These are phyloP conservation scores for Hypercompe scribonia DNA, from an alignment of 2,888 invertebrate genomes.

Conservation along the genomic window DNA sequence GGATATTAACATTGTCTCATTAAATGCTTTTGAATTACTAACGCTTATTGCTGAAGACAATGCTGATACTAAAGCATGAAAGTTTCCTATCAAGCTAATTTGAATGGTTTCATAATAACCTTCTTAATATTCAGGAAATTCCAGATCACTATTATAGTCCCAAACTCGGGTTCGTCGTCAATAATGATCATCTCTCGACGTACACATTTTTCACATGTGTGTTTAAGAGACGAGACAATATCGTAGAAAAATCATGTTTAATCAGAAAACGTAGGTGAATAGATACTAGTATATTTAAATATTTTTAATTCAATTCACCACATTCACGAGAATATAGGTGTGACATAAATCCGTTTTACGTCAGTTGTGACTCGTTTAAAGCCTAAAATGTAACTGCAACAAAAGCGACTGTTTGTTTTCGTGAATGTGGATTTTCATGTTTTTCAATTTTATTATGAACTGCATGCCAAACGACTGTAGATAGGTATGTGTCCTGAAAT, in stretches of 20 bases:
- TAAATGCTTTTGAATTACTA: conserved; percentile 59
- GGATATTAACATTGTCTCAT: conserved; percentile 53
- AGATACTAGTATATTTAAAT: conserved; percentile 64
- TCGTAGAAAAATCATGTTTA: conserved; percentile 62
- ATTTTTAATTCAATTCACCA: conserved; percentile 53
- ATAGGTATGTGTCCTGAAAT: conserved; percentile 49
- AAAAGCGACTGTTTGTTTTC: conserved; percentile 46
- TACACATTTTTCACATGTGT: conserved; percentile 64
- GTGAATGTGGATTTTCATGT: conserved; percentile 62
- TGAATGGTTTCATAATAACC: conserved; percentile 62
- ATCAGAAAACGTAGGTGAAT: conserved; percentile 81
- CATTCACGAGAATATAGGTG: conserved; percentile 60
- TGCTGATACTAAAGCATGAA: conserved; percentile 69
- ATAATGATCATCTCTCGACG: conserved; percentile 64
- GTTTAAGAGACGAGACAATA: conserved; percentile 63
- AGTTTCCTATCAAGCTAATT: conserved; percentile 30
- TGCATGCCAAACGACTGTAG: background rate
- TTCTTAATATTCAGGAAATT: conserved; percentile 80
- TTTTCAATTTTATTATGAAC: conserved; percentile 65
- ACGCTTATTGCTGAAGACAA: conserved; percentile 71
- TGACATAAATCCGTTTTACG: background rate
- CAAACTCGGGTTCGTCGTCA: conserved; percentile 78
- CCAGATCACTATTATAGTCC: conserved; percentile 71
- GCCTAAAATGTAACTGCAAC: background rate
- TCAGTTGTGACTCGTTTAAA: background rate